phyloP scores from a whole-genome alignment of 2,888 invertebrate species.

The Conomelus anceps region DNA sequence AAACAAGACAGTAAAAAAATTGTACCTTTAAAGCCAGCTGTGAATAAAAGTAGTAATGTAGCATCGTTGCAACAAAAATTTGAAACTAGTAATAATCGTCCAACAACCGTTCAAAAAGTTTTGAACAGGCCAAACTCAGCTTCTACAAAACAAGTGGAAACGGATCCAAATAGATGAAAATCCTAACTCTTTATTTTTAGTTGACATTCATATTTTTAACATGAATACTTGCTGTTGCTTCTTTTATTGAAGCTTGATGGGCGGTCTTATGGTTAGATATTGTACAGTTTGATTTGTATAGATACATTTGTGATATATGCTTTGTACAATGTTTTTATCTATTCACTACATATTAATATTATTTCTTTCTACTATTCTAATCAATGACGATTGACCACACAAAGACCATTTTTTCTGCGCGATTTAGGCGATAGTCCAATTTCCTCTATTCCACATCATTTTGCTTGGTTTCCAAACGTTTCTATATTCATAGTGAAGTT shows the following conservation, averaged over 20 bases:
- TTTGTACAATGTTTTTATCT: background rate
- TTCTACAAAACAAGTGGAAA: background rate
- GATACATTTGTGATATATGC: background rate
- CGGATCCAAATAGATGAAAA: background rate
- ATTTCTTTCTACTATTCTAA: no score
- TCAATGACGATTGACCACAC: background rate
- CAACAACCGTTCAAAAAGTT: background rate
- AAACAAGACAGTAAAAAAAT: slow-evolving; percentile 18
- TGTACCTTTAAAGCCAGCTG: slow-evolving; percentile 44
- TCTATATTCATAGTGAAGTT: no score
- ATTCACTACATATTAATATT: background rate
- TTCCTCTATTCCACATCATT: no score
- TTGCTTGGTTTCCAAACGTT: no score
- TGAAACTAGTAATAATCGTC: slow-evolving; percentile 47
- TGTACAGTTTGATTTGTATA: background rate
- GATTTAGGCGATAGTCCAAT: no score
- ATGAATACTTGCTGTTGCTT: background rate
- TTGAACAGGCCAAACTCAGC: background rate
- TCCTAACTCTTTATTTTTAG: background rate
- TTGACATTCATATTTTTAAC: no score
- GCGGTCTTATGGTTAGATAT: background rate
- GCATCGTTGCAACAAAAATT: slow-evolving; percentile 74
- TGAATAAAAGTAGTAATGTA: slow-evolving; percentile 58
- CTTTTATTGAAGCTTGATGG: background rate
- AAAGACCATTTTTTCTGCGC: no score